Percentiles rank a stretch among this genome's conserved stretches.
Conservation (phyloP, 1,140 invertebrate genomes). For the Orchestia grillus region DNA sequence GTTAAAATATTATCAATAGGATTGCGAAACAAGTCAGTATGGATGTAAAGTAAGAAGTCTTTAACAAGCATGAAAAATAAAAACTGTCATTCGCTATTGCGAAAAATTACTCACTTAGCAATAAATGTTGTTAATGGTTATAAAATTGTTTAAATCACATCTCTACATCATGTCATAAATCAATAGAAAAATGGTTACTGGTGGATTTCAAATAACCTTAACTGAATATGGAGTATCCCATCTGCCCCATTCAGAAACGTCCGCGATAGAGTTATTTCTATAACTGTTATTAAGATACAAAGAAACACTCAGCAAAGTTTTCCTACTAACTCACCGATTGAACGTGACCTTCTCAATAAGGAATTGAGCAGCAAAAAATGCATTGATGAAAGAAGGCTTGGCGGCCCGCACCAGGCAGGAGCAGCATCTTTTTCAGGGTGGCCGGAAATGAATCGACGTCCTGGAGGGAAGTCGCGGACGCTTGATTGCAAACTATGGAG, state of each 20-base stretch:
- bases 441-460: constrained; percentile 36
- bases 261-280: neutral
- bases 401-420: neutral
- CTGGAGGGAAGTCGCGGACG: neutral
- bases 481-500: constrained; percentile 52
- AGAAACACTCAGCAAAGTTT: neutral
- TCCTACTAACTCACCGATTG: neutral
- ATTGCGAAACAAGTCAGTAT: no score
- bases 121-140: no score
- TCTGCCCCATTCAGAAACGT: neutral
- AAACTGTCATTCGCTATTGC: no score
- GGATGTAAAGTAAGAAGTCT: no score
- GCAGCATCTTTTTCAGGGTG: neutral
- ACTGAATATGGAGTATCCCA: neutral
- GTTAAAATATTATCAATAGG: no score
- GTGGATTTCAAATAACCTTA: neutral
- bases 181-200: no score
- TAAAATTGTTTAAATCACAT: no score
- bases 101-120: no score
- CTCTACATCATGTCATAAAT: no score
- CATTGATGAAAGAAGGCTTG: neutral
- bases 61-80: no score
- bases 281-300: neutral
- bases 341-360: neutral
- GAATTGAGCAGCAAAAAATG: neutral